Base-by-base conservation (phyloP, 1,140 invertebrate species). In the Drosophila oshimai region DNA sequence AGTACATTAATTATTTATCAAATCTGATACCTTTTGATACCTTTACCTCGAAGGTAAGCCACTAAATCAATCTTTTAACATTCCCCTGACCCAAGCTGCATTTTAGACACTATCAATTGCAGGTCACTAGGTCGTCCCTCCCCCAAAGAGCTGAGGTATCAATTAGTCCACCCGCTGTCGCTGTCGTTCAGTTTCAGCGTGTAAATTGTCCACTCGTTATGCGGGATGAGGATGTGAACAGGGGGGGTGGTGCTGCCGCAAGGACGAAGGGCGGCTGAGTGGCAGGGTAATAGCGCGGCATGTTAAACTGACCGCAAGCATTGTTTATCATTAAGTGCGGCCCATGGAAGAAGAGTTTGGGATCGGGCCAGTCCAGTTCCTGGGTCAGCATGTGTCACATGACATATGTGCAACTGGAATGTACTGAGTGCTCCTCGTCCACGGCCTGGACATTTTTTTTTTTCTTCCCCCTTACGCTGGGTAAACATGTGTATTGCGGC, bases 271-370 rank as follows among this genome's bases (percentile, higher is more conserved):
- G 6, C 18, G 41, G 37, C 64, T 42, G 72, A 71, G 70, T 79
- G 74, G 60, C 73, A 72, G 80, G 83, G 83, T 75, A 79, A 89
- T 89, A 79, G 84, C 78, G 84, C 72, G 84, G 84, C 84, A 79
- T 89, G 84, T 89, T 89, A 84, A 89, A 84, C 84, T 84, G 74
- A 89, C 84, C 84, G 60, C 84, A 89, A 89, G 84, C 84, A 89
- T 89, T 89, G 84, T 89, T 89, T 89, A 89, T 84, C 84, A 79
- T 89, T 84, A 89, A 89, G 84, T 80, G 68, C 54, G 69, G 39
- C 51, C 51, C 36, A 49, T 33, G 34, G 31, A 24, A 41, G 58
- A 49, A 28, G 68, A 47, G 50, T 31, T 33, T 33, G 18, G 64
- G 41, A 31, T 57, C 58, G 36, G 28, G 53, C 46, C 42, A 20